Conservation (phyloP, 2,797 vertebrate species). For the Epinephelus coioides region DNA sequence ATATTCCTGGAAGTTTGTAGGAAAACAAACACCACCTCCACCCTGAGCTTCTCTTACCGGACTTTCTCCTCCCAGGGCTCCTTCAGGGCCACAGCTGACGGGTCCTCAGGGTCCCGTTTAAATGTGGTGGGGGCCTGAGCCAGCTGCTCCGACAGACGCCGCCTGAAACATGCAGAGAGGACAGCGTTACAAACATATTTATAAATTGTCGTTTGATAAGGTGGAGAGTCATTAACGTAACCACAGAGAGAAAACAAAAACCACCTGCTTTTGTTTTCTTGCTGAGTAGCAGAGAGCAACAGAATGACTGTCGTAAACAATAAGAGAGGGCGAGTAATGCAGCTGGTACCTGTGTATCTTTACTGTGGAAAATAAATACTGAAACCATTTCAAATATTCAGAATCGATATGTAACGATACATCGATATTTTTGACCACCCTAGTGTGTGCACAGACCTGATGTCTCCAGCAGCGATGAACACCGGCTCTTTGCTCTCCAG, state of each 20-base stretch:
- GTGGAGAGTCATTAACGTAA: neutral
- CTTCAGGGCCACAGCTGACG: slow-evolving; percentile 95
- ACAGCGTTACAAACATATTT: neutral
- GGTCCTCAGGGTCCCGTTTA: slow-evolving; percentile 94
- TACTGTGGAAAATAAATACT: too few relatives aligned
- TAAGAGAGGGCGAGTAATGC: too few relatives aligned
- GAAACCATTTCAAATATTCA: too few relatives aligned
- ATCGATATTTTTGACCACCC: too few relatives aligned
- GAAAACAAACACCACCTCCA: too few relatives aligned
- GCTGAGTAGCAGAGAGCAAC: too few relatives aligned
- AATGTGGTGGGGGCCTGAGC: slow-evolving; percentile 96
- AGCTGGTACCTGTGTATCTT: too few relatives aligned
- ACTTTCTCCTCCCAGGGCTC: slow-evolving; percentile 99
- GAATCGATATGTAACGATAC: too few relatives aligned
- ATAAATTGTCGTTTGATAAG: too few relatives aligned
- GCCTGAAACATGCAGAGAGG: slow-evolving; percentile 76
- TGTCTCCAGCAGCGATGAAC: slow-evolving; percentile 96
- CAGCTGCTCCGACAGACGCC: slow-evolving; percentile 95
- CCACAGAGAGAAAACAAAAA: neutral
- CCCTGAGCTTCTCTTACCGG: slow-evolving; percentile 80
- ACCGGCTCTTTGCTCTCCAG: slow-evolving; percentile 97
- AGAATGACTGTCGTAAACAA: too few relatives aligned
- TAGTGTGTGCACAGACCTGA: slow-evolving; percentile 84
- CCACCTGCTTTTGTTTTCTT: too few relatives aligned
- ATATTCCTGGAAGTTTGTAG: too few relatives aligned